phyloP scores from a whole-genome alignment of 2,113 vertebrate species.

The Trematocara macrostoma region DNA sequence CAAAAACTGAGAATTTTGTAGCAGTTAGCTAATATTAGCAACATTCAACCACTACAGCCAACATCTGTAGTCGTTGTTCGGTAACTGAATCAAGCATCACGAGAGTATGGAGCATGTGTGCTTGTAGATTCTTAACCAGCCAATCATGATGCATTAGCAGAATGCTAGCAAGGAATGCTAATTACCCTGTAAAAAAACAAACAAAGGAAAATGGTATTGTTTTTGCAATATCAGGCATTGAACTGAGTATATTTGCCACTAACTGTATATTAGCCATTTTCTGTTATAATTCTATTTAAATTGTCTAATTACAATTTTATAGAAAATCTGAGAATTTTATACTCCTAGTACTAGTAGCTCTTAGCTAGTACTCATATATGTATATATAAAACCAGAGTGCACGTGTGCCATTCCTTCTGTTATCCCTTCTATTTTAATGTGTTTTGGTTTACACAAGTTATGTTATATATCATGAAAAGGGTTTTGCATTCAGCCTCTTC shows the following conservation, averaged over 20 bases:
- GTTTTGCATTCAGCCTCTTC: not conserved
- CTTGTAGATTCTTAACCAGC: not conserved
- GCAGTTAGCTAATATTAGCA: not conserved
- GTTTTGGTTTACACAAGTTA: not conserved
- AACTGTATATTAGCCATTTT: not conserved
- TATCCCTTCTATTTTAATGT: not conserved
- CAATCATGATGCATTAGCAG: not conserved
- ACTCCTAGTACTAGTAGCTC: not conserved
- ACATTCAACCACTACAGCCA: not conserved
- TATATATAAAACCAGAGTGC: not conserved
- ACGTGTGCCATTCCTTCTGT: not conserved
- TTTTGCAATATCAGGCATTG: not conserved
- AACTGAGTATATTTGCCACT: not conserved
- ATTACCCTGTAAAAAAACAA: not conserved
- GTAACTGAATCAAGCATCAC: not conserved
- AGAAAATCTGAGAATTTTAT: not conserved
- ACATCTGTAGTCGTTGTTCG: accelerated
- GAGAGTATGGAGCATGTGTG: not conserved
- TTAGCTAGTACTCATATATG: not conserved
- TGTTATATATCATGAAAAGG: not conserved
- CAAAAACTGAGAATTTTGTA: not conserved
- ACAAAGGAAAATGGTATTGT: not conserved
- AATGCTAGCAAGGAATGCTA: not conserved
- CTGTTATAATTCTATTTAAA: not conserved
- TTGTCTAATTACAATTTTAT: not conserved